Base-by-base conservation (phyloP, 2,113 vertebrate genomes). In the Chloroceryle aenea region DNA sequence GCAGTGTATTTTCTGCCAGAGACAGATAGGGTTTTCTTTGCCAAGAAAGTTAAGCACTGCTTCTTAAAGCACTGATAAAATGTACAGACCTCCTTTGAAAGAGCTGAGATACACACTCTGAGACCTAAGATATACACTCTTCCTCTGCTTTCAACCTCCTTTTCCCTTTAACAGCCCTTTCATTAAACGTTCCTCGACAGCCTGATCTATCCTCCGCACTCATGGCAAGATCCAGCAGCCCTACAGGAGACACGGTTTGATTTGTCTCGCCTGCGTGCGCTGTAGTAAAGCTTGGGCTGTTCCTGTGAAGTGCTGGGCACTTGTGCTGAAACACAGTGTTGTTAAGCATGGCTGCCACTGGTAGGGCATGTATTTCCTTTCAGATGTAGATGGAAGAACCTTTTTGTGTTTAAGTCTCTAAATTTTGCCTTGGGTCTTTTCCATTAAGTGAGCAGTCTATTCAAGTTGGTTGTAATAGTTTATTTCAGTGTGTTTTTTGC, bases 161-260 rank as follows among this genome's bases (percentile, higher is more conserved):
- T 38, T 95, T 43, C 61, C 76, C 58, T 61, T 59, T 55, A 84
- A 71, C 63, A 34, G 42, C 21, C 42, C 50, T 63, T 66, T 45
- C 36, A 32, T 80, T 90, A 43, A 53, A 69, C 45, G 85, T 72
- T 77, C 34, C 20, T 58, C 45, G 71, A 11, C 45, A 84, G 59
- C 22, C 47, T 1, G 4, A 14, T 84, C 43, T 7, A 56, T 81
- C 17, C 30, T 55, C 53, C 47, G 1, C 32, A 29, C 52, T 55
- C 52, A 11, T 43, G 43, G 38, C 18, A 38, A 71, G 50, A 16
- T 29, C 12, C 38, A 45, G 25, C 9, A 69, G 58, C 12, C 13
- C 56, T 66, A 21, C 0, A 21, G 15, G 56, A 71, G 83, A 19
- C 11, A 7, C 0, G 2, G 45, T 67, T 34, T 43, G 45, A 34